Conservation (phyloP, 2,888 invertebrate genomes). For the Melitaea athalia region DNA sequence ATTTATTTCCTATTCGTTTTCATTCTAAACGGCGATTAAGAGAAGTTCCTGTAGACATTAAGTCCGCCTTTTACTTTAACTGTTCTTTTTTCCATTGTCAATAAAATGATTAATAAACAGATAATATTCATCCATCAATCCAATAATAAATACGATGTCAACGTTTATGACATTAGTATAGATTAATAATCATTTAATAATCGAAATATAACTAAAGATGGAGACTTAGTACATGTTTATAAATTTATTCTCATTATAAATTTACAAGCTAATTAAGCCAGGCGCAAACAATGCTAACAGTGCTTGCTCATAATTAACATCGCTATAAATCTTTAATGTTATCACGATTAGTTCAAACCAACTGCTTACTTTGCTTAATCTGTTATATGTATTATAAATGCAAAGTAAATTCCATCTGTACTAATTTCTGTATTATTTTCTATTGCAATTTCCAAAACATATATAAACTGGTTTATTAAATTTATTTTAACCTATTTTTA, state of each 20-base stretch:
- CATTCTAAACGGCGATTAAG: too few species aligned
- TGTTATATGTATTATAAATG: background rate
- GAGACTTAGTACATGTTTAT: background rate
- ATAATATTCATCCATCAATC: background rate
- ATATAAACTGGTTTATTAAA: too few species aligned
- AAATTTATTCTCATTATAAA: conserved; percentile 22
- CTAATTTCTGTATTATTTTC: too few species aligned
- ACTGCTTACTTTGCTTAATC: conserved; percentile 7
- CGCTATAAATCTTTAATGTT: conserved; percentile 21
- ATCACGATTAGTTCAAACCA: conserved; percentile 17
- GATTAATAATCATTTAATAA: background rate
- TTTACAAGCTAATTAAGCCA: conserved; percentile 7
- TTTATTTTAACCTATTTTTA: too few species aligned
- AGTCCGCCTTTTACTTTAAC: too few species aligned
- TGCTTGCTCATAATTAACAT: conserved; percentile 23
- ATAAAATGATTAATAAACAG: too few species aligned
- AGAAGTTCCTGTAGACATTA: too few species aligned
- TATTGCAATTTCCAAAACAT: too few species aligned
- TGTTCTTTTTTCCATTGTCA: too few species aligned
- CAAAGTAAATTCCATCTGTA: too few species aligned
- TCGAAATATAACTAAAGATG: background rate
- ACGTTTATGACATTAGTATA: background rate
- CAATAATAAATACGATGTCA: too few species aligned
- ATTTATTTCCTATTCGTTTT: too few species aligned
- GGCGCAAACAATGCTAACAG: conserved; percentile 21